phyloP scores from a whole-genome alignment of 1,140 invertebrate genomes.

The Sipha flava region DNA sequence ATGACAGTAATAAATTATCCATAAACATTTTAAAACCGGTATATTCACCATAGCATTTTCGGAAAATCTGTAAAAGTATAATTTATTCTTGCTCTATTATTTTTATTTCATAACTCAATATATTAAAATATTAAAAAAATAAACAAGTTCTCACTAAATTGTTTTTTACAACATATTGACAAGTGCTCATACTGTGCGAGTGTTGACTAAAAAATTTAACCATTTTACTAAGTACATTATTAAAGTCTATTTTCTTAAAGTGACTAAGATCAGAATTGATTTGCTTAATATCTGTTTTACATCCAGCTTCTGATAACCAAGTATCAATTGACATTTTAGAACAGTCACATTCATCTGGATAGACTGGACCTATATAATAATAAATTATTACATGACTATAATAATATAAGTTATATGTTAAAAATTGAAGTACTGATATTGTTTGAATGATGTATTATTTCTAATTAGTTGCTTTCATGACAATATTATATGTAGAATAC shows the following conservation, averaged over 20 bases:
- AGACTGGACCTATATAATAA: conserved; percentile 57
- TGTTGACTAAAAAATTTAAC: conserved; percentile 58
- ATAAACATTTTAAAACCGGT: conserved; percentile 95
- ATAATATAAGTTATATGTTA: too few species aligned
- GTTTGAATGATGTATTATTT: too few species aligned
- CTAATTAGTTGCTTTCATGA: too few species aligned
- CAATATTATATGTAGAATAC: too few species aligned
- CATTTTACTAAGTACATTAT: conserved; percentile 55
- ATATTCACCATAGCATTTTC: conserved; percentile 86
- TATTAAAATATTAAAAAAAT: background rate
- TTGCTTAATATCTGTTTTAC: conserved; percentile 56
- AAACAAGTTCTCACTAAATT: conserved; percentile 55
- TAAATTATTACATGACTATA: too few species aligned
- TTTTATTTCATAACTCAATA: background rate
- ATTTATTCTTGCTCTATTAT: background rate
- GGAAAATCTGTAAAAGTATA: conserved; percentile 55
- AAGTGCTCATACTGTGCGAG: conserved; percentile 63
- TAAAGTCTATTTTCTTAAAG: conserved; percentile 67
- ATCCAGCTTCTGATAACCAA: conserved; percentile 63
- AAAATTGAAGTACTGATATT: too few species aligned
- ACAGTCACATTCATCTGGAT: conserved; percentile 79
- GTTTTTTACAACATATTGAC: conserved; percentile 79
- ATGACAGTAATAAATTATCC: conserved; percentile 76
- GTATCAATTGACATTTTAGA: conserved; percentile 53
- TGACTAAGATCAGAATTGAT: conserved; percentile 64